Percentiles rank a stretch among this genome's conserved stretches.
Evolutionary conservation across 2,888 invertebrate species (phyloP).

Genomic region (Eucera pruinosa): DNA sequence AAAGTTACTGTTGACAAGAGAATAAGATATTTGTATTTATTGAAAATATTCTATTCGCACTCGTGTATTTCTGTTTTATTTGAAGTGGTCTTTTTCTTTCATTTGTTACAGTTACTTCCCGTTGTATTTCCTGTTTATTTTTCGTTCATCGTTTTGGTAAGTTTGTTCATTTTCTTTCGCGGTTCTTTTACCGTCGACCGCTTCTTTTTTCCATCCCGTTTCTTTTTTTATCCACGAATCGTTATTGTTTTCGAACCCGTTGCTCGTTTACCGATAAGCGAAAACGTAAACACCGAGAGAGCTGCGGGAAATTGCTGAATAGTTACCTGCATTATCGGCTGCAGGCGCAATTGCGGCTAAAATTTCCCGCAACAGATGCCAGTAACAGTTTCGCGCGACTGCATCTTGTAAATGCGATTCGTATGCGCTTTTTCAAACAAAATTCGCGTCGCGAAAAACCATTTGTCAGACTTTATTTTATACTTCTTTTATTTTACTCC

Average conservation of each 20-base stretch:
- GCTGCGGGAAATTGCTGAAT: background rate
- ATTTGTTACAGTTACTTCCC: conserved; percentile 60
- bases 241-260: background rate
- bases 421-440: background rate
- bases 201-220: background rate
- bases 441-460: background rate
- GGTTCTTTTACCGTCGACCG: conserved; percentile 7
- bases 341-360: background rate
- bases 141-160: conserved; percentile 54
- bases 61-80: conserved; percentile 25
- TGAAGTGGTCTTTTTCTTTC: conserved; percentile 46
- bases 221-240: background rate
- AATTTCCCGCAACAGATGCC: conserved; percentile 24
- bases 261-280: conserved; percentile 18
- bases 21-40: conserved; percentile 25
- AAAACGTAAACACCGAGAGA: background rate
- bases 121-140: conserved; percentile 49
- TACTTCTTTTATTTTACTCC: too few species aligned
- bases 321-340: conserved; percentile 24
- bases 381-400: background rate
- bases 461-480: too few species aligned
- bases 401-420: background rate
- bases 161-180: conserved; percentile 48
- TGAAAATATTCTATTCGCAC: conserved; percentile 13
- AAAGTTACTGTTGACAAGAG: conserved; percentile 14